A percentile compares a stretch with the other conserved stretches of the same genome.
Evolutionary conservation across 2,888 invertebrate genomes (phyloP).

Genomic region (Chironomus riparius): DNA sequence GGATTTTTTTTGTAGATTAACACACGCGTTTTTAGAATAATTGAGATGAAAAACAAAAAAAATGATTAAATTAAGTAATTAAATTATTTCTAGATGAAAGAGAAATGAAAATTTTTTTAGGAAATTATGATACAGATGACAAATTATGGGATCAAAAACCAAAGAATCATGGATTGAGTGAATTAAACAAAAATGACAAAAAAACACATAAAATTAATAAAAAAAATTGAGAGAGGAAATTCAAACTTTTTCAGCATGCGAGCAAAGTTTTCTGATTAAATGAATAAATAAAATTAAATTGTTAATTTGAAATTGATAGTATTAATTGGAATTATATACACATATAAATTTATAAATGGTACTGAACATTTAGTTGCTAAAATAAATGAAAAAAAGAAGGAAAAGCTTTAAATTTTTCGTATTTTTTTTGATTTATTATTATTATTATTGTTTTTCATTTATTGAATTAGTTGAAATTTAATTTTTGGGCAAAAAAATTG

Average conservation of each 20-base stretch:
- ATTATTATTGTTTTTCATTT: neutral
- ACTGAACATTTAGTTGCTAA: slow-evolving; percentile 13
- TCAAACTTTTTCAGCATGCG: neutral
- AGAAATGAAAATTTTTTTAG: neutral
- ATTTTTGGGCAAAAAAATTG: neutral
- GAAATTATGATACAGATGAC: slow-evolving; percentile 4
- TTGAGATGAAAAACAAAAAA: neutral
- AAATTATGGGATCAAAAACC: slow-evolving; percentile 26
- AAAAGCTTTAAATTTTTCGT: slow-evolving; percentile 21
- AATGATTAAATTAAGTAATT: neutral
- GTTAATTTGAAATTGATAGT: slow-evolving; percentile 25
- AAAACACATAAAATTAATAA: neutral
- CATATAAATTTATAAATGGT: neutral
- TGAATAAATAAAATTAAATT: neutral
- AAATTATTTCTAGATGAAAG: neutral
- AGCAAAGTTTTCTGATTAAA: neutral
- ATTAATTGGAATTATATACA: slow-evolving; percentile 19
- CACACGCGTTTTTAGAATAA: neutral
- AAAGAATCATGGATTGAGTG: slow-evolving; percentile 25
- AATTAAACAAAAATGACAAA: neutral
- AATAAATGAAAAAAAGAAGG: neutral
- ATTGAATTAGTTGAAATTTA: neutral
- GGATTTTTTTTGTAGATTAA: no score
- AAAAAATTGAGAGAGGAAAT: neutral
- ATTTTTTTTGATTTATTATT: no score